Evolutionary conservation across 2,113 vertebrate species (phyloP), one percentile per base, ranked within the genome.

Genomic region (Gopherus evgoodei): DNA sequence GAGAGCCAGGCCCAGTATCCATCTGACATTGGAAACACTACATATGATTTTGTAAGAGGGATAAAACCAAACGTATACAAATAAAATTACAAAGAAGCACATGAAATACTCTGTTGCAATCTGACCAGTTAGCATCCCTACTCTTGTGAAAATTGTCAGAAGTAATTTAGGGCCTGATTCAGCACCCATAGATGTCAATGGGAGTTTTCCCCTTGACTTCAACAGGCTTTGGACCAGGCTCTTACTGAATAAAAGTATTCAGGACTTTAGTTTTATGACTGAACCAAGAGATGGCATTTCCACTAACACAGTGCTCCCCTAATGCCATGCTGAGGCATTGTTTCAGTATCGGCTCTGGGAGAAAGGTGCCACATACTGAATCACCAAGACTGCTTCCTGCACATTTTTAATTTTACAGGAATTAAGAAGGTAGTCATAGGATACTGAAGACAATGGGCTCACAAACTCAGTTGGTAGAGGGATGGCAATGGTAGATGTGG

Each of bases 381-480:
- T 44, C 56, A 81, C 38, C 44, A 54, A 89, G 57, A 94, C 25
- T 52, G 38, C 91, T 96, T 97, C 97, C 89, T 86, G 89, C 84
- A 81, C 81, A 57, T 81, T 94, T 96, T 78, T 86, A 86, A 91
- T 94, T 97, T 96, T 96, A 94, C 25, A 1, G 96, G 94, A 95
- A 76, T 96, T 90, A 95, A 92, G 59, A 95, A 93, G 88, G 86
- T 56, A 97, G 81, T 52, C 53, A 85, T 94, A 95, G 95, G 94
- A 97, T 96, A 95, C 86, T 83, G 92, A 59, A 88, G 89, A 97
- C 96, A 96, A 97, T 97, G 91, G 87, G 38, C 35, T 65, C 53
- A 57, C 49, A 75, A 95, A 81, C 87, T 65, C 90, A 92, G 86
- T 89, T 83, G 87, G 87, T 83, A 75, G 52, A 95, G 89, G 27